These are phyloP conservation scores for Conistra vaccinii DNA, from an alignment of 2,888 invertebrate species.

Conservation along the genomic window DNA sequence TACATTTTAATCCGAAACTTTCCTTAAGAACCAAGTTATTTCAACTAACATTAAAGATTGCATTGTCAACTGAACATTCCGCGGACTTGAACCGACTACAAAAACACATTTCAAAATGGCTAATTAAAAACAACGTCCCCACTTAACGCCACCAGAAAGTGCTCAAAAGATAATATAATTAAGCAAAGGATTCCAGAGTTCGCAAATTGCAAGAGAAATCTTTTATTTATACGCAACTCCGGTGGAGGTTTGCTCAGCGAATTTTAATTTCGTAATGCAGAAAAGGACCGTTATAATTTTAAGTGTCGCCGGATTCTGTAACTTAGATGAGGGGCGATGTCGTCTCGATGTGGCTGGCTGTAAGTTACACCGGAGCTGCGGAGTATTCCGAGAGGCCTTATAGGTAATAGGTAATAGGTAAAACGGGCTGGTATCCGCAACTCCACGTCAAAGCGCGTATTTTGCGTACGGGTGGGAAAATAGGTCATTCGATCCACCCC, in stretches of 20 bases:
- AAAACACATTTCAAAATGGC: constrained; percentile 65
- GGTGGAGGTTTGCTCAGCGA: constrained; percentile 78
- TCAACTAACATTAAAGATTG: constrained; percentile 33
- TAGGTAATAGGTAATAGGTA: no score
- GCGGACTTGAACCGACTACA: constrained; percentile 32
- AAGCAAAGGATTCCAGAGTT: constrained; percentile 82
- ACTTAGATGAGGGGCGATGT: constrained; percentile 1
- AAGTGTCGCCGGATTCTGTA: constrained; percentile 61
- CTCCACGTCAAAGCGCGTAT: no score
- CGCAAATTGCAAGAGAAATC: constrained; percentile 79
- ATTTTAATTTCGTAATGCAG: constrained; percentile 84
- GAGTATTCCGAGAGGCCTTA: background rate
- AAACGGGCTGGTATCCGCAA: no score
- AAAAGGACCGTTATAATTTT: constrained; percentile 75
- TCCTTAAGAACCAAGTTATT: constrained; percentile 15
- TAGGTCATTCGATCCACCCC: no score
- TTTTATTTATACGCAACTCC: constrained; percentile 81
- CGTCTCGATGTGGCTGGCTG: background rate
- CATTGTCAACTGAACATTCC: constrained; percentile 49
- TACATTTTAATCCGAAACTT: constrained; percentile 37
- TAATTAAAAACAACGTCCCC: constrained; percentile 78
- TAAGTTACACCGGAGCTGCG: background rate
- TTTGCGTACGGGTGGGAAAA: no score
- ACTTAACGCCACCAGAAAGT: constrained; percentile 74
- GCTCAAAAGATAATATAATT: constrained; percentile 79